Base-by-base conservation (phyloP, 1,140 invertebrate genomes). In the Diabrotica undecimpunctata region DNA sequence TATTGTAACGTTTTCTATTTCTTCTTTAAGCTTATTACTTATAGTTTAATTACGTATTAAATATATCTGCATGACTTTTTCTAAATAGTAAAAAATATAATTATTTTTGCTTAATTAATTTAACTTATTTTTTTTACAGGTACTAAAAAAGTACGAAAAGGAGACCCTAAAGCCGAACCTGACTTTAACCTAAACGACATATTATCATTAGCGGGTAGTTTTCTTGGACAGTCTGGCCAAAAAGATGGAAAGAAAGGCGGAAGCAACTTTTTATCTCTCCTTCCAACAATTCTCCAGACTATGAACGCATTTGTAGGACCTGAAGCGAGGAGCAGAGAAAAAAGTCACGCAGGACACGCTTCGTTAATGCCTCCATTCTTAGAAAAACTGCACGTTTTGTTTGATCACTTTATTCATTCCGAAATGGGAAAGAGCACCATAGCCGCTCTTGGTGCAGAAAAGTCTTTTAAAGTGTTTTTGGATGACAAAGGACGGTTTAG, bases 321-420 rank as follows among this genome's bases (percentile, higher is more conserved):
- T 14, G 83, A 83, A 68, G 79, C 78, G 0, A 74, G 83, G 51
- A 79, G 79, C 73, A 81, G 78, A 39, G 84, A 83, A 41, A 83
- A 87, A 50, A 84, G 86, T 35, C 88, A 91, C 67, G 83, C 84
- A n/a, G 86, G 83, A n/a, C 89, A 91, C 62, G 84, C 87, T 0
- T 85, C 85, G 78, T 87, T 88, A 66, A 77, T 92, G 65, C 90
- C 90, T 0, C 90, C 90, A 0, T 82, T 91, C 70, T 70, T 93
- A 46, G 90, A 91, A 71, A 88, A 87, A 61, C 69, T 86, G 1
- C 89, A 91, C 72, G 77, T 91, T 0, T 85, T 90, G 71, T 91
- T 90, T 86, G 89, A 92, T 66, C 85, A 91, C 54, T 92, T 92
- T 72, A 87, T 88, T 6, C 87, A 88, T 74, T 92, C 90, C 0